Conservation (phyloP, 2,888 invertebrate genomes). For the Lampropteryx suffumata region DNA sequence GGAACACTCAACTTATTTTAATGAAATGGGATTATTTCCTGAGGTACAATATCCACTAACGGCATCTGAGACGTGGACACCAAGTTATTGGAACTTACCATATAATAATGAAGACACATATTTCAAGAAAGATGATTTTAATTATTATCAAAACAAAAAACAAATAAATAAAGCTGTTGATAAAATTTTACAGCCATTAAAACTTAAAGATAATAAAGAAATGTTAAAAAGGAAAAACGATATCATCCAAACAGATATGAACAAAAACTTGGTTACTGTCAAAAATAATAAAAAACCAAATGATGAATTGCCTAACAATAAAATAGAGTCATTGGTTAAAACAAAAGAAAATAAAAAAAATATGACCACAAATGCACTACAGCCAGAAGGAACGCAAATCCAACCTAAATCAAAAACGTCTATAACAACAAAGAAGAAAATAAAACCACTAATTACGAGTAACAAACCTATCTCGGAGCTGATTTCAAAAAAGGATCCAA, state of each 20-base stretch:
- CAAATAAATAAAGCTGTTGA: slow-evolving; percentile 10
- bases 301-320: too few species aligned
- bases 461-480: too few species aligned
- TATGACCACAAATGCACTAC: background rate
- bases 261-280: too few species aligned
- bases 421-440: background rate
- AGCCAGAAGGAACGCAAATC: background rate
- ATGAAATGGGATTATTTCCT: slow-evolving; percentile 50
- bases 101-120: slow-evolving; percentile 24
- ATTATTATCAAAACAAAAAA: slow-evolving; percentile 11
- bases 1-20: slow-evolving; percentile 32
- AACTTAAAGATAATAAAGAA: slow-evolving; percentile 5
- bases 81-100: slow-evolving; percentile 52
- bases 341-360: background rate
- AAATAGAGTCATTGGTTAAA: too few species aligned
- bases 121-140: slow-evolving; percentile 15
- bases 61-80: slow-evolving; percentile 56
- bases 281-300: too few species aligned
- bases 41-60: slow-evolving; percentile 65
- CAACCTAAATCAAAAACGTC: too few species aligned
- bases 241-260: background rate
- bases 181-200: slow-evolving; percentile 6
- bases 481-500: background rate
- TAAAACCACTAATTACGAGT: background rate
- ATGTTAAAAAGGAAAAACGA: slow-evolving; percentile 6